Evolutionary conservation across 2,797 vertebrate genomes (phyloP).

Genomic region (Nyctalus aviator): DNA sequence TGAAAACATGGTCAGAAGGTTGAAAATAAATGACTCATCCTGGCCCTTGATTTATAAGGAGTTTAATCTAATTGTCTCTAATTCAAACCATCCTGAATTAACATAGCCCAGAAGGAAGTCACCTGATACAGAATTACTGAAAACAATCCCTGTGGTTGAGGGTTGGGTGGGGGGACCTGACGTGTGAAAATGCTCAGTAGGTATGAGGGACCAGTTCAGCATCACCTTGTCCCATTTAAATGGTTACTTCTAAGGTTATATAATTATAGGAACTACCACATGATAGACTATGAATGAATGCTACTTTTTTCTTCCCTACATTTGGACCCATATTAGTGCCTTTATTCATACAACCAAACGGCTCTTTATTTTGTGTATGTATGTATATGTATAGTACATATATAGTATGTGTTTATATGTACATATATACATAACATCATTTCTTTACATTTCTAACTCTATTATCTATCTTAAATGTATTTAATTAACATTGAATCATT

Average conservation of each 20-base stretch:
- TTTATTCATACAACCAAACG: too few species aligned
- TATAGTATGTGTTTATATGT: too few species aligned
- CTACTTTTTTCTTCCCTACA: too few species aligned
- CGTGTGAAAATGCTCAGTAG: not conserved
- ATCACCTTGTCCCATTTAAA: not conserved
- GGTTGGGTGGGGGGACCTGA: not conserved
- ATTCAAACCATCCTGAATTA: not conserved
- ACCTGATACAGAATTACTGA: not conserved
- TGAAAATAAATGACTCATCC: not conserved
- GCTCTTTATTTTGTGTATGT: too few species aligned
- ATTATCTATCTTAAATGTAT: too few species aligned
- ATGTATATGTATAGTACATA: too few species aligned
- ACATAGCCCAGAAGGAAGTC: not conserved
- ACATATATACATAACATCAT: too few species aligned
- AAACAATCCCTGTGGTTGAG: not conserved
- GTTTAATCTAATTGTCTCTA: not conserved
- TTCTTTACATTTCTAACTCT: too few species aligned
- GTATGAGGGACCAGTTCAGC: not conserved
- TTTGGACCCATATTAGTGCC: too few species aligned
- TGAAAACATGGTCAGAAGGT: not conserved
- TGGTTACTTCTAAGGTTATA: not conserved
- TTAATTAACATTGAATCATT: constrained; percentile 24
- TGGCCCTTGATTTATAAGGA: not conserved
- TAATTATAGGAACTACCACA: not conserved
- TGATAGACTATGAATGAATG: too few species aligned